Conservation (phyloP, 1,140 invertebrate species). For the Caenorhabditis latens region DNA sequence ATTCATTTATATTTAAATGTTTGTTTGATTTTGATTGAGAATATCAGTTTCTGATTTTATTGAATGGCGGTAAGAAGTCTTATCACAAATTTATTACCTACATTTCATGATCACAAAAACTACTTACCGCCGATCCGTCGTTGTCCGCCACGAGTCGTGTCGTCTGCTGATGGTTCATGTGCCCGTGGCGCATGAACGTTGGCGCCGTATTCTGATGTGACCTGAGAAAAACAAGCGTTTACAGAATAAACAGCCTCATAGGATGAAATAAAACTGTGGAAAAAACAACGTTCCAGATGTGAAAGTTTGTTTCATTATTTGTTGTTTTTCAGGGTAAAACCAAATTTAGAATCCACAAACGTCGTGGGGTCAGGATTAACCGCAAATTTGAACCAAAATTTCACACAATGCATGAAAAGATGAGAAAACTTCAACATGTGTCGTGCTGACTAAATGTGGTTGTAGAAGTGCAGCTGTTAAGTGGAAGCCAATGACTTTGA, state of each 20-base stretch:
- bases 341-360: constrained; percentile 17
- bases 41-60: neutral
- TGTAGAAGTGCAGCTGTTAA: constrained; percentile 35
- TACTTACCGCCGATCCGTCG: constrained; percentile 59
- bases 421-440: constrained; percentile 6
- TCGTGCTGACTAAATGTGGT: constrained; percentile 18
- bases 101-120: no score
- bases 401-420: constrained; percentile 49
- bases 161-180: constrained; percentile 65
- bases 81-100: no score
- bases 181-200: constrained; percentile 64
- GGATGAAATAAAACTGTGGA: neutral
- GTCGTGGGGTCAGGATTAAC: constrained; percentile 10
- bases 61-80: neutral
- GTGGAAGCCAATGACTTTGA: constrained; percentile 1
- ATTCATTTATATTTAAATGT: neutral
- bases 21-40: neutral
- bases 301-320: constrained; percentile 16
- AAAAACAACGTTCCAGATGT: constrained; percentile 10
- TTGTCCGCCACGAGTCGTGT: constrained; percentile 59
- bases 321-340: neutral
- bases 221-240: constrained; percentile 21
- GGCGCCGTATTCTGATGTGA: constrained; percentile 56
- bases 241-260: neutral
- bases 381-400: constrained; percentile 47